A percentile compares a stretch with the other conserved stretches of the same genome.
phyloP scores from a whole-genome alignment of 2,113 vertebrate species.

The Ploceus nigricollis region DNA sequence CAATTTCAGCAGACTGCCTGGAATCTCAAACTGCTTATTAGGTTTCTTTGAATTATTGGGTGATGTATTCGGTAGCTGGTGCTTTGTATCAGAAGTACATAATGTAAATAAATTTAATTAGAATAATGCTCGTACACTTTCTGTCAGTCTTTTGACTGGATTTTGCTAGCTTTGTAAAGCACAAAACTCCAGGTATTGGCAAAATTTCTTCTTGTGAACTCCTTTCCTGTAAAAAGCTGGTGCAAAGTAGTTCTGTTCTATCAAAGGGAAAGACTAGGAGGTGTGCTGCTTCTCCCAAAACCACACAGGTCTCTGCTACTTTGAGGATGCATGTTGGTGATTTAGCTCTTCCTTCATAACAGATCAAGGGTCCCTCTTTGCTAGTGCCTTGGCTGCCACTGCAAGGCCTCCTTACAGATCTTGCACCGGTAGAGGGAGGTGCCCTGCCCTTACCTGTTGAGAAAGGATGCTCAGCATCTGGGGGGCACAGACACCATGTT shows the following conservation, averaged over 20 bases:
- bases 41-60: background rate
- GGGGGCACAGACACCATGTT: background rate
- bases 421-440: fast-evolving
- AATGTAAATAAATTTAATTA: background rate
- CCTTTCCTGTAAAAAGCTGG: background rate
- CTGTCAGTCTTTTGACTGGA: background rate
- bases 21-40: background rate
- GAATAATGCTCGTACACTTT: background rate
- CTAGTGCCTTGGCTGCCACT: background rate
- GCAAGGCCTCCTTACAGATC: background rate
- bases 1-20: background rate
- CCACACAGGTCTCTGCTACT: background rate
- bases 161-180: background rate
- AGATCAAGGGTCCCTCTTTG: background rate
- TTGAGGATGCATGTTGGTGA: too few species aligned
- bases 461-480: background rate
- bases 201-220: background rate
- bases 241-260: background rate
- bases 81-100: background rate
- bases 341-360: background rate
- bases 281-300: background rate
- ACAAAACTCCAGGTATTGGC: background rate
- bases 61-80: background rate
- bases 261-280: background rate
- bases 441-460: background rate